phyloP scores from a whole-genome alignment of 2,797 vertebrate genomes.

The Takifugu rubripes region DNA sequence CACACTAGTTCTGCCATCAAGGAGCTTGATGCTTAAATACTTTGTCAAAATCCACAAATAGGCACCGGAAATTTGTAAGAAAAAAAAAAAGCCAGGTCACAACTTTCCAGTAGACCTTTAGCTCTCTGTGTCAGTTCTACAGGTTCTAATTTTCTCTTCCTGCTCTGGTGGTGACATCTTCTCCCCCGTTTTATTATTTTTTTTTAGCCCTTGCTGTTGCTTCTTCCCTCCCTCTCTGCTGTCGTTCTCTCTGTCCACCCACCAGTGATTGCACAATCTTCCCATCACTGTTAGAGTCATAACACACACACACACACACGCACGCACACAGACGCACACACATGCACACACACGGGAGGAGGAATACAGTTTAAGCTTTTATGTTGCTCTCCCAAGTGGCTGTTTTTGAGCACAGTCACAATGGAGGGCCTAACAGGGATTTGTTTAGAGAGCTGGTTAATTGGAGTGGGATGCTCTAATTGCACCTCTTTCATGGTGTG shows the following conservation, averaged over 20 bases:
- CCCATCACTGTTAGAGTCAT: slow-evolving; percentile 59
- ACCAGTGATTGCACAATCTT: slow-evolving; percentile 66
- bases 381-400: slow-evolving; percentile 80
- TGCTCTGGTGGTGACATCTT: slow-evolving; percentile 27
- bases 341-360: slow-evolving; percentile 36
- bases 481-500: slow-evolving; percentile 73
- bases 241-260: slow-evolving; percentile 43
- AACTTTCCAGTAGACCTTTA: neutral
- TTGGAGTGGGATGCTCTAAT: slow-evolving; percentile 82
- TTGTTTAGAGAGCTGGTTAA: slow-evolving; percentile 84
- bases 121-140: slow-evolving; percentile 9
- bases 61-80: no score
- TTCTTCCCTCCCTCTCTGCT: slow-evolving; percentile 39
- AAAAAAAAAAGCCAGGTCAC: no score
- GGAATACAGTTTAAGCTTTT: slow-evolving; percentile 77
- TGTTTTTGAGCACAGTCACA: slow-evolving; percentile 78
- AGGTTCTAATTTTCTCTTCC: slow-evolving; percentile 36
- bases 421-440: slow-evolving; percentile 81
- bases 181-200: slow-evolving; percentile 32
- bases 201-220: slow-evolving; percentile 23
- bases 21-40: no score
- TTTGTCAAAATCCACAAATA: no score
- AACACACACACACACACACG: slow-evolving; percentile 34
- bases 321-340: slow-evolving; percentile 5
- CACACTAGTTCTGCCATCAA: no score